Conservation (phyloP, 53 echinoderm and acorn worm species). For the Stichopus horrens region DNA sequence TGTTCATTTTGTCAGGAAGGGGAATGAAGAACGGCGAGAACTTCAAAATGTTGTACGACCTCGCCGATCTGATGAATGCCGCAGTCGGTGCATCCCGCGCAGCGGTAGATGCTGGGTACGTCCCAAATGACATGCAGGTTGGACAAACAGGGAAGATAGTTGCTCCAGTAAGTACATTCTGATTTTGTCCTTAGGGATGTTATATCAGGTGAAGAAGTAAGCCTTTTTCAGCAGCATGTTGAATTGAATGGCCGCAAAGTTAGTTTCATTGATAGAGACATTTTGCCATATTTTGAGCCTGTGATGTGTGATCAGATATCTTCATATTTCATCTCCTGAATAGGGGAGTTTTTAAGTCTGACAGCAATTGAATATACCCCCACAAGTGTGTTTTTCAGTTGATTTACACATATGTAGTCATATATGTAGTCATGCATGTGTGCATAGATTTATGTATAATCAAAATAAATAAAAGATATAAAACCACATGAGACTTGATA, state of each 20-base stretch:
- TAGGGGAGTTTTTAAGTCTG: background rate
- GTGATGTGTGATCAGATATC: background rate
- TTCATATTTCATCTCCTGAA: background rate
- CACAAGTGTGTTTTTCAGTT: too few species aligned
- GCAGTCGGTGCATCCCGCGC: slow-evolving; percentile 95
- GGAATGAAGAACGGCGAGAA: slow-evolving; percentile 98
- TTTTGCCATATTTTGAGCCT: background rate
- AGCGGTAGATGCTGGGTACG: slow-evolving; percentile 93
- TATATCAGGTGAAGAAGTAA: too few species aligned
- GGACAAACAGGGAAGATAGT: slow-evolving; percentile 99
- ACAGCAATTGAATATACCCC: too few species aligned
- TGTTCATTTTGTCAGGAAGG: slow-evolving; percentile 53
- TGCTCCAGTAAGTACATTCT: slow-evolving; percentile 80
- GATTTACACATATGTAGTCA: too few species aligned
- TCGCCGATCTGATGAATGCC: slow-evolving; percentile 83
- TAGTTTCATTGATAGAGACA: background rate
- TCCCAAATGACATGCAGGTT: slow-evolving; percentile 98
- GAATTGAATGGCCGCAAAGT: background rate
- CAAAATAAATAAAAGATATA: too few species aligned
- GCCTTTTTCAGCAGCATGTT: background rate
- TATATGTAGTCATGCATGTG: too few species aligned
- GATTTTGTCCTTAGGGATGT: too few species aligned
- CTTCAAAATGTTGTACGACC: slow-evolving; percentile 83
- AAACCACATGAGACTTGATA: too few species aligned
- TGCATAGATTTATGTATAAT: too few species aligned